A percentile compares a stretch with the other conserved stretches of the same genome.
phyloP scores from a whole-genome alignment of 2,113 vertebrate genomes.

The Xiphophorus maculatus region DNA sequence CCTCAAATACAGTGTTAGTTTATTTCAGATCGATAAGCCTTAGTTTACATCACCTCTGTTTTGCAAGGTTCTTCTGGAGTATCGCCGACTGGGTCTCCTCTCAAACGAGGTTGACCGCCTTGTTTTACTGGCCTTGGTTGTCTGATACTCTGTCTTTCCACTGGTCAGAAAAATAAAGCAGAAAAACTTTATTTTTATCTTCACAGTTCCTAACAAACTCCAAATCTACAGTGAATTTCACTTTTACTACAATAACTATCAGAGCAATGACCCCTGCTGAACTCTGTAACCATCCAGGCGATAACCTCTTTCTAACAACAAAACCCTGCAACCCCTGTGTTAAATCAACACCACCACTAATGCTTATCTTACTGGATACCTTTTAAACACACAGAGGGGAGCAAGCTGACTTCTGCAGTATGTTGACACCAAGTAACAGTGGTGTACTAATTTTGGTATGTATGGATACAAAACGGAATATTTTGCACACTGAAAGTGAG shows the following conservation, averaged over 20 bases:
- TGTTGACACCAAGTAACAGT: constrained; percentile 36
- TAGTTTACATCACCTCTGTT: constrained; percentile 82
- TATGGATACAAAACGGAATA: constrained; percentile 11
- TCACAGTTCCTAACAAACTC: neutral
- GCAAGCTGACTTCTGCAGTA: constrained; percentile 22
- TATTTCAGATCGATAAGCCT: neutral
- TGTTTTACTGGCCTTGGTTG: constrained; percentile 96
- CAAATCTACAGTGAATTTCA: neutral
- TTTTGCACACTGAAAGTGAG: constrained; percentile 14
- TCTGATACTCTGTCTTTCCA: constrained; percentile 98
- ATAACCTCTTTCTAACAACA: constrained; percentile 58
- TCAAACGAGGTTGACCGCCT: constrained; percentile 94
- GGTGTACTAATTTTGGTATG: constrained; percentile 28
- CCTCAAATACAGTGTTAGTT: too few species aligned
- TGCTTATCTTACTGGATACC: constrained; percentile 60
- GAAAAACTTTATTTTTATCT: neutral
- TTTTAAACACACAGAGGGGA: constrained; percentile 61
- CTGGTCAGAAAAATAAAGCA: constrained; percentile 60
- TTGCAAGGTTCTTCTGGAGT: constrained; percentile 90
- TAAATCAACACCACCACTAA: constrained; percentile 59
- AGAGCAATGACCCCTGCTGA: constrained; percentile 51
- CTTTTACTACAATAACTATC: constrained; percentile 7
- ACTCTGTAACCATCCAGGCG: constrained; percentile 54
- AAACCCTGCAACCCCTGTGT: constrained; percentile 62
- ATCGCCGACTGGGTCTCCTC: constrained; percentile 94